Base-by-base conservation (phyloP, 1,140 invertebrate genomes). In the Drosophila nigrodunni region DNA sequence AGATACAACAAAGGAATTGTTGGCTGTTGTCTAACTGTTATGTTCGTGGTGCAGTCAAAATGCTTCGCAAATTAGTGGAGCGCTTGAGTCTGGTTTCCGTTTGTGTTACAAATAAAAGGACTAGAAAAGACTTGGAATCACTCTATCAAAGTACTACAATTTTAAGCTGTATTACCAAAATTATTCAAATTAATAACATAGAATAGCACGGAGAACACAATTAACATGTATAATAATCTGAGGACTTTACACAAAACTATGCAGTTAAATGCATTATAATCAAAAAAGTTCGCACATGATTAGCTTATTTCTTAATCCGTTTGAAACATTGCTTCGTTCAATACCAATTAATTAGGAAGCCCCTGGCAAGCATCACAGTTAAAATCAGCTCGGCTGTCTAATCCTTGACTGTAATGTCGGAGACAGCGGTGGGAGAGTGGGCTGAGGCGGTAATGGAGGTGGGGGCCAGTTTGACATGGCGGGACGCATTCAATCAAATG, bases 401-500 rank as follows among this genome's bases (percentile, higher is more conserved):
- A 77, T 83, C 77, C 70, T 37, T 47, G 50, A 44, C 66, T 59
- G 43, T 50, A 25, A 44, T 35, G 34, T 10, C 1, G 9, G 47
- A 15, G 41, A 18, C 3, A n/a, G 55, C 54, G 46, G 4, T 25
- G 44, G 47, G 43, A 30, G 25, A 30, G 25, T 30, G 25, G 25
- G 25, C 6, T 4, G 3, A 30, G 6, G 25, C 0, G 25, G 18
- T 21, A 2, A 30, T 0, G 25, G 25, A 5, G 25, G 6, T 30
- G 25, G 25, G 25, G 25, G 25, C 2, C 25, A 25, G 25, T 25
- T 46, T 50, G 49, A 37, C 49, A 57, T 65, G 18, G 59, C 43
- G 66, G 78, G 77, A 70, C 60, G 70, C 77, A 89, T 88, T 89
- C 83, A 88, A 88, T 88, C 83, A 88, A 88, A 80, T 88, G 74